These are phyloP conservation scores for Vireo altiloquus DNA, from an alignment of 2,113 vertebrate species.

Conservation along the genomic window DNA sequence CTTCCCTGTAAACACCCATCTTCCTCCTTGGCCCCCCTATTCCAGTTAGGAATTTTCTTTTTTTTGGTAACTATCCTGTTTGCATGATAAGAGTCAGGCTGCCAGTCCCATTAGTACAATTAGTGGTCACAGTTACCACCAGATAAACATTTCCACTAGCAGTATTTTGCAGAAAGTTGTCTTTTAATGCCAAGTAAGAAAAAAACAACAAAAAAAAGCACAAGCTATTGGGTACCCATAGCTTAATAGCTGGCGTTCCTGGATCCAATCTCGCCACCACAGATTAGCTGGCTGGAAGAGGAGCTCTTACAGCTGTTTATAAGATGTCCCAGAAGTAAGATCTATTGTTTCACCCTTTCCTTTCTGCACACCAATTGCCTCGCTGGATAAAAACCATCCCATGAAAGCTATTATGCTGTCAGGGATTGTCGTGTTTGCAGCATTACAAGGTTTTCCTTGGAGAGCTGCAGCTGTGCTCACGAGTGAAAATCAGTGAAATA, in stretches of 20 bases:
- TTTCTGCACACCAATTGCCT: background rate
- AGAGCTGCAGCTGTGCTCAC: background rate
- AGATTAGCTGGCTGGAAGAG: slow-evolving; percentile 31
- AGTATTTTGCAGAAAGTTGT: background rate
- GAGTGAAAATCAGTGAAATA: background rate
- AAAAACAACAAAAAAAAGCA: background rate
- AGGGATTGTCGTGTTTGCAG: background rate
- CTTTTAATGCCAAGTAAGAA: background rate
- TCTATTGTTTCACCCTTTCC: slow-evolving; percentile 23
- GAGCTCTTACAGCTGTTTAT: slow-evolving; percentile 57
- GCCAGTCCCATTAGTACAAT: background rate
- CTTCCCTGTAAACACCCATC: slow-evolving; percentile 31
- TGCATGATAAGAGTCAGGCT: background rate
- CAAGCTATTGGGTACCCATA: background rate
- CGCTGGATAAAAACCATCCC: background rate
- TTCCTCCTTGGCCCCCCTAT: background rate
- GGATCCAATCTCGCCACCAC: slow-evolving; percentile 8
- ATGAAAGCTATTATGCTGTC: fast-evolving
- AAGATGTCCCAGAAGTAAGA: slow-evolving; percentile 36
- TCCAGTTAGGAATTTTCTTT: background rate
- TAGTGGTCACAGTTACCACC: slow-evolving; percentile 14
- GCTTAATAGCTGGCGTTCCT: background rate
- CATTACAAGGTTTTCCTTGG: background rate
- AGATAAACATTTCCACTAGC: slow-evolving; percentile 47
- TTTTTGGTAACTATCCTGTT: background rate